Evolutionary conservation across 23 tunicate genomes (phyloP), one percentile per base, ranked within the genome.

Genomic region (Diplosoma virens): DNA sequence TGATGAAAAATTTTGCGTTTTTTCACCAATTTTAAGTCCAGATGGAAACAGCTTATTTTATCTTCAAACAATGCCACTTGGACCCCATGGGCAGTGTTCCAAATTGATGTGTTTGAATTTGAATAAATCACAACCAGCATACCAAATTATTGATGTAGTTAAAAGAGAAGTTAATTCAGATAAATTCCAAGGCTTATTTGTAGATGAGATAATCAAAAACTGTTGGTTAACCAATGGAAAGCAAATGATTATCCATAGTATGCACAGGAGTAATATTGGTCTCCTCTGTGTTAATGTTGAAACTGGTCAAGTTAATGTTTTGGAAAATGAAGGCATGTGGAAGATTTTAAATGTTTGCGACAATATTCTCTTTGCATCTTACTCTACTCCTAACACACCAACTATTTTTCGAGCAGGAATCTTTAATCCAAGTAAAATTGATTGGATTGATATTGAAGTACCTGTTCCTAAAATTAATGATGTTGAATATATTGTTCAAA

Each of bases 71-170:
- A 27, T 35, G 23, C 56, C 80, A n/a, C 47, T 89, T 32, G 87
- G 87, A 6, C 84, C 97, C 3, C 97, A 92, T 68, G 9, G n/a
- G 50, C 97, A 84, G 28, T 92, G 97, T 77, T 73, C 78, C 0
- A 80, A 78, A 75, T 17, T 89, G 77, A 70, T 71, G 77, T 29
- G 58, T 16, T 21, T 83, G 2, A 77, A 66, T 71, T 41, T 85
- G 18, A 48, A 23, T 47, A 5, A 48, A 9, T 3, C 33, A 11
- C 22, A 16, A 24, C 28, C 31, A 58, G n/a, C 74, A 27, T 21
- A 59, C 0, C 79, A 83, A 11, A 30, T 83, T 53, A 78, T 79
- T 0, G 96, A 83, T 79, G 16, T 33, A 18, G 96, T 89, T 48
- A 63, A 78, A 22, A 21, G 14, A 11, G 30, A 81, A 2, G 21